These are phyloP conservation scores for Platichthys flesus DNA, from an alignment of 2,113 vertebrate species.

Conservation along the genomic window DNA sequence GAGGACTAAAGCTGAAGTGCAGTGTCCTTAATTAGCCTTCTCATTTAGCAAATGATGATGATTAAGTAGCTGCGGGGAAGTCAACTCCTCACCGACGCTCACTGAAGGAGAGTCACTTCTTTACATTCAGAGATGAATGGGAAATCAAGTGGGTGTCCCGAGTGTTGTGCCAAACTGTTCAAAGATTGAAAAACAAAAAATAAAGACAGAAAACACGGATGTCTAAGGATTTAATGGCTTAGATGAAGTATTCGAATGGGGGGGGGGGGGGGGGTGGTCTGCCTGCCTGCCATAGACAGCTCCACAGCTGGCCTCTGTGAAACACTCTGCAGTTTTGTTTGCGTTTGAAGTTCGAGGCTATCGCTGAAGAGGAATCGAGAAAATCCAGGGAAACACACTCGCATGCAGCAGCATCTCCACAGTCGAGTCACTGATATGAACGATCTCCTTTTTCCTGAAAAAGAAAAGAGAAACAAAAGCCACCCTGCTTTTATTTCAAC, in stretches of 20 bases:
- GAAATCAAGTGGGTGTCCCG: background rate
- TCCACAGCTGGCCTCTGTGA: conserved; percentile 2
- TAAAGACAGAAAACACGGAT: background rate
- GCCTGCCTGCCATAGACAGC: conserved; percentile 3
- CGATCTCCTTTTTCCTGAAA: conserved; percentile 52
- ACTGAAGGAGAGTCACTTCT: background rate
- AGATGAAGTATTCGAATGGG: background rate
- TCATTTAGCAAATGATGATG: conserved; percentile 32
- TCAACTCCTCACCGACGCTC: conserved; percentile 4
- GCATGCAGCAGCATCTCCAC: no score
- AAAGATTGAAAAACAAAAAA: background rate
- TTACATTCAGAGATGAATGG: background rate
- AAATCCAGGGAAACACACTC: conserved; percentile 48
- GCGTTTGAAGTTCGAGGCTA: conserved; percentile 7
- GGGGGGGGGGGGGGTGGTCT: background rate
- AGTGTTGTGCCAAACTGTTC: background rate
- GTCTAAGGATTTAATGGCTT: background rate
- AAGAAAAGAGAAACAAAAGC: conserved; percentile 22
- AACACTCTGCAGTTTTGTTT: background rate
- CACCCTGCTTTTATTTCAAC: conserved; percentile 39
- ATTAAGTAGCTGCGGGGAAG: conserved; percentile 24
- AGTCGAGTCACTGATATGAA: conserved; percentile 21
- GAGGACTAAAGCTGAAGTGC: conserved; percentile 22
- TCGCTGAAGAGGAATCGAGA: conserved; percentile 23
- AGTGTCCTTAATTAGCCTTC: conserved; percentile 42